A percentile compares a stretch with the other conserved stretches of the same genome.
Evolutionary conservation across 2,797 vertebrate genomes (phyloP).

Genomic region (Antrozous pallidus): DNA sequence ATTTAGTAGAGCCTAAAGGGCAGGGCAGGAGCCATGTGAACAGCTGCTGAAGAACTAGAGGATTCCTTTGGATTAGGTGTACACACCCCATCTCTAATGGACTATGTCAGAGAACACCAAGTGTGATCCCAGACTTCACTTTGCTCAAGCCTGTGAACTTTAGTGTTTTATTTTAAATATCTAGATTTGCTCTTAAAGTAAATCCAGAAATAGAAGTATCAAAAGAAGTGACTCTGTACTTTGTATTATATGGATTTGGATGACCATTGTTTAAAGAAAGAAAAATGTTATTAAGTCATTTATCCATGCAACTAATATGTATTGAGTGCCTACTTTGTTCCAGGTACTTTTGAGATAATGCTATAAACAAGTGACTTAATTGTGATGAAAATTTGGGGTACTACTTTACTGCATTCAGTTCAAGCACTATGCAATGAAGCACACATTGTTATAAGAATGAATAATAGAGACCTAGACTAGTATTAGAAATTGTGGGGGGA

Average conservation of each 20-base stretch:
- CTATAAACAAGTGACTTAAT: not conserved
- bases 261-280: constrained; percentile 7
- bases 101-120: constrained; percentile 39
- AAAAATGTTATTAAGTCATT: not conserved
- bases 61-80: constrained; percentile 75
- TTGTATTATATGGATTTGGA: not conserved
- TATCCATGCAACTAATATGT: not conserved
- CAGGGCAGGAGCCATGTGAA: constrained; percentile 67
- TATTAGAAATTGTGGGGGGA: not conserved
- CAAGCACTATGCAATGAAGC: not conserved
- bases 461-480: not conserved
- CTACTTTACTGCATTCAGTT: not conserved
- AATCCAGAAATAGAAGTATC: constrained; percentile 28
- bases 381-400: not conserved
- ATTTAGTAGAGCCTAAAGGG: constrained; percentile 73
- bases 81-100: constrained; percentile 54
- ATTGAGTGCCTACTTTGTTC: not conserved
- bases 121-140: not conserved
- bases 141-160: constrained; percentile 4
- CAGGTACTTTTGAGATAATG: not conserved
- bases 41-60: constrained; percentile 70
- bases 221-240: not conserved
- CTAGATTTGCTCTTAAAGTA: constrained; percentile 18
- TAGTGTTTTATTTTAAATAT: constrained; percentile 48
- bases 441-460: not conserved